These are phyloP conservation scores for Trichopoda pennipes DNA, from an alignment of 2,888 invertebrate species.

Conservation along the genomic window DNA sequence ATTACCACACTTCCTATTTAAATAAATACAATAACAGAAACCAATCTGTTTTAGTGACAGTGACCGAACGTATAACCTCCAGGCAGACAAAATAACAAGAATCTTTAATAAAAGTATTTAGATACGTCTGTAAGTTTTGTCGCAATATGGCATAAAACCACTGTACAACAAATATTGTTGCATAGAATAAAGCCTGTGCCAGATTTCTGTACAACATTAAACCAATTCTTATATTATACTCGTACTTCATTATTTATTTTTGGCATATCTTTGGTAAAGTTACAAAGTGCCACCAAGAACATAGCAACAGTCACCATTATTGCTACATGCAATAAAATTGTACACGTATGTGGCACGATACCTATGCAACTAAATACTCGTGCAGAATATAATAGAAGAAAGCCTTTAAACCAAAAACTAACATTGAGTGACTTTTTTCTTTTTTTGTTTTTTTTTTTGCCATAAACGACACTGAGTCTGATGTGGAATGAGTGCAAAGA, in stretches of 20 bases:
- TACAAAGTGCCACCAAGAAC: constrained; percentile 14
- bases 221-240: neutral
- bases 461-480: constrained; percentile 8
- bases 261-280: constrained; percentile 10
- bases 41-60: too few relatives aligned
- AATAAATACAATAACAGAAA: too few relatives aligned
- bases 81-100: too few relatives aligned
- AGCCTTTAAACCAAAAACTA: constrained; percentile 28
- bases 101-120: too few relatives aligned
- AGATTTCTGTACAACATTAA: constrained; percentile 1
- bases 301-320: neutral
- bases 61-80: too few relatives aligned
- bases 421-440: constrained; percentile 40
- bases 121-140: too few relatives aligned
- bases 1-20: too few relatives aligned
- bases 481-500: constrained; percentile 9
- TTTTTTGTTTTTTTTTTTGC: constrained; percentile 2
- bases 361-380: neutral
- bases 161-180: too few relatives aligned
- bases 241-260: neutral
- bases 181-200: neutral
- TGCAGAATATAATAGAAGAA: constrained; percentile 1
- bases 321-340: neutral
- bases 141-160: too few relatives aligned
- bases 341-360: neutral